phyloP scores from a whole-genome alignment of 2,797 vertebrate genomes.

The Chaetodon trifasciatus region DNA sequence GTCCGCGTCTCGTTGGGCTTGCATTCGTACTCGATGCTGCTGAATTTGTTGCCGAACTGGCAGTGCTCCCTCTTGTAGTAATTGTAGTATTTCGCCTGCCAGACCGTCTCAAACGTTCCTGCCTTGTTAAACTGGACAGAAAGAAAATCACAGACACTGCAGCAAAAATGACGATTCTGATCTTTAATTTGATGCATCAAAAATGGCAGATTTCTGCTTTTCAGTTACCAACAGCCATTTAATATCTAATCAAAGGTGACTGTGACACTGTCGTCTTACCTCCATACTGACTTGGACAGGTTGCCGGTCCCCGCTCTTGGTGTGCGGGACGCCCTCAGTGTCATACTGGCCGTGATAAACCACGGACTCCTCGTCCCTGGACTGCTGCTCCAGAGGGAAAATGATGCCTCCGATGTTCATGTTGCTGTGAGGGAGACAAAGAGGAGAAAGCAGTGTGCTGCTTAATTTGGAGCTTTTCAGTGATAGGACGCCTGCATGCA shows the following conservation, averaged over 20 bases:
- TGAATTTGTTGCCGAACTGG: slow-evolving; percentile 97
- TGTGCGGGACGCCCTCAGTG: slow-evolving; percentile 96
- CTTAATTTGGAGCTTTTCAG: background rate
- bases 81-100: slow-evolving; percentile 99
- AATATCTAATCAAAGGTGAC: background rate
- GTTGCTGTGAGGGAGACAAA: slow-evolving; percentile 80
- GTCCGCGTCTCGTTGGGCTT: slow-evolving; percentile 98
- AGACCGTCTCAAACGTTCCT: slow-evolving; percentile 95
- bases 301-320: slow-evolving; percentile 97
- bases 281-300: slow-evolving; percentile 96
- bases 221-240: background rate
- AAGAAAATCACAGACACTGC: background rate
- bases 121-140: slow-evolving; percentile 87
- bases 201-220: background rate
- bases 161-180: background rate
- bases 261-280: slow-evolving; percentile 77
- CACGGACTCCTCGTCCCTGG: slow-evolving; percentile 88
- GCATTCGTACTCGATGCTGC: slow-evolving; percentile 95
- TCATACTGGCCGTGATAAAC: slow-evolving; percentile 92
- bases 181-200: background rate
- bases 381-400: slow-evolving; percentile 93
- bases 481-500: too few relatives aligned
- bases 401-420: slow-evolving; percentile 93
- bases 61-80: slow-evolving; percentile 99
- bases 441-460: background rate